These are phyloP conservation scores for Tetramorium parvispinum DNA, from an alignment of 1,140 invertebrate species.

Conservation along the genomic window DNA sequence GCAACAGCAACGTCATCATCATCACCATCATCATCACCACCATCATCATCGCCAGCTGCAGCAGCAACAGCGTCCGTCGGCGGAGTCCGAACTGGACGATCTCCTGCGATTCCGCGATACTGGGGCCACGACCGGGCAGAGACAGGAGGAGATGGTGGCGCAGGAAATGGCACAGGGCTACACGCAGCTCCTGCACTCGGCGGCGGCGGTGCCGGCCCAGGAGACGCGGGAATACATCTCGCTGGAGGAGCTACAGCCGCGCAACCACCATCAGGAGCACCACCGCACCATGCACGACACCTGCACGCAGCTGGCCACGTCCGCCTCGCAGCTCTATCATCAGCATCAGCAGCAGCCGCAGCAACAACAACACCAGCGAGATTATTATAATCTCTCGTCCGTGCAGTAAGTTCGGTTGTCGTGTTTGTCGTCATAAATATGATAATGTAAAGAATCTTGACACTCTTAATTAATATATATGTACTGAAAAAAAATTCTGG, in stretches of 20 bases:
- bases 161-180: constrained; percentile 83
- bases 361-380: constrained; percentile 70
- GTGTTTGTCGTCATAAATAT: constrained; percentile 12
- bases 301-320: constrained; percentile 58
- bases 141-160: constrained; percentile 79
- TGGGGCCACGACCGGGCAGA: neutral
- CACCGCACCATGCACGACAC: constrained; percentile 61
- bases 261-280: constrained; percentile 74
- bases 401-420: constrained; percentile 79
- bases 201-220: constrained; percentile 63
- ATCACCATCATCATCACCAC: constrained; percentile 53
- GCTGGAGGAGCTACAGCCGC: constrained; percentile 80
- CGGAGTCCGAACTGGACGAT: constrained; percentile 63
- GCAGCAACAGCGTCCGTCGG: constrained; percentile 39
- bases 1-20: neutral
- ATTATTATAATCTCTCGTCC: constrained; percentile 80
- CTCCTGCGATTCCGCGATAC: constrained; percentile 71
- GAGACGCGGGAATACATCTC: constrained; percentile 81
- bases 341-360: constrained; percentile 67
- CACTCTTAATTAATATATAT: neutral
- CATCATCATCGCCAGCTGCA: constrained; percentile 51
- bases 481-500: too few relatives aligned
- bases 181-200: constrained; percentile 80
- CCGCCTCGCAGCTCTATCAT: constrained; percentile 68
- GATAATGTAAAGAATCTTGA: neutral